Conservation (phyloP, 1,140 invertebrate genomes). For the Zaprionus ornatus region DNA sequence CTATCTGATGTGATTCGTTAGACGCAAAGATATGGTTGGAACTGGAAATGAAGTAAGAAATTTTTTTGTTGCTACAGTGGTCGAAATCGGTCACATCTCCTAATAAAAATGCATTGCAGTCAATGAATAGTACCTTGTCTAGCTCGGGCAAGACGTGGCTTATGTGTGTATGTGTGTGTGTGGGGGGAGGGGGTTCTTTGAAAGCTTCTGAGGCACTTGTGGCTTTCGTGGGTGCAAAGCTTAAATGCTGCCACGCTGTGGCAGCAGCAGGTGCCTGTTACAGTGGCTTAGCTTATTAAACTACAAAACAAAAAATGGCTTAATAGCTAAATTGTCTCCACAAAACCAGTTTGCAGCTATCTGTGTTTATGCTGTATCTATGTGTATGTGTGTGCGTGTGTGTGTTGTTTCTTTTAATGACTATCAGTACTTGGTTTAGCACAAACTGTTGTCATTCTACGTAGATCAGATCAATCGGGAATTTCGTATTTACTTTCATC, state of each 20-base stretch:
- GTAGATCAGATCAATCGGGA: not conserved
- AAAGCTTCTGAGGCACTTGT: constrained; percentile 54
- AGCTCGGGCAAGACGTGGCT: not conserved
- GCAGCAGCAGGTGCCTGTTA: constrained; percentile 1
- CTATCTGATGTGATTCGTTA: constrained; percentile 45
- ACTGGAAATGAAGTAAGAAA: constrained; percentile 35
- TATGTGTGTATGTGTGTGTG: not conserved
- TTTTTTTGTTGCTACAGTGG: constrained; percentile 19
- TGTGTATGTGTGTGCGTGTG: constrained; percentile 12
- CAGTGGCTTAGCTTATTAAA: constrained; percentile 36
- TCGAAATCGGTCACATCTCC: constrained; percentile 10
- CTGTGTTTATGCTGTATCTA: not conserved
- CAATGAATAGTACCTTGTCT: constrained; percentile 41
- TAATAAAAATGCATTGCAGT: constrained; percentile 59
- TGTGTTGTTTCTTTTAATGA: constrained; percentile 24
- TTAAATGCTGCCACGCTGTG: constrained; percentile 6
- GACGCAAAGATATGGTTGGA: constrained; percentile 60
- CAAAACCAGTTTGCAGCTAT: constrained; percentile 13
- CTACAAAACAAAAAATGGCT: constrained; percentile 14
- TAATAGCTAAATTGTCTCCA: not conserved
- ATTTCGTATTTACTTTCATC: not conserved
- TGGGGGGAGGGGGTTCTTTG: constrained; percentile 15
- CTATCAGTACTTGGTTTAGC: constrained; percentile 70
- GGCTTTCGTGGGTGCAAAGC: constrained; percentile 41
- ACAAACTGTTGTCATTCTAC: constrained; percentile 21